Base-by-base conservation (phyloP, 2,797 vertebrate genomes). In the Catharus ustulatus region DNA sequence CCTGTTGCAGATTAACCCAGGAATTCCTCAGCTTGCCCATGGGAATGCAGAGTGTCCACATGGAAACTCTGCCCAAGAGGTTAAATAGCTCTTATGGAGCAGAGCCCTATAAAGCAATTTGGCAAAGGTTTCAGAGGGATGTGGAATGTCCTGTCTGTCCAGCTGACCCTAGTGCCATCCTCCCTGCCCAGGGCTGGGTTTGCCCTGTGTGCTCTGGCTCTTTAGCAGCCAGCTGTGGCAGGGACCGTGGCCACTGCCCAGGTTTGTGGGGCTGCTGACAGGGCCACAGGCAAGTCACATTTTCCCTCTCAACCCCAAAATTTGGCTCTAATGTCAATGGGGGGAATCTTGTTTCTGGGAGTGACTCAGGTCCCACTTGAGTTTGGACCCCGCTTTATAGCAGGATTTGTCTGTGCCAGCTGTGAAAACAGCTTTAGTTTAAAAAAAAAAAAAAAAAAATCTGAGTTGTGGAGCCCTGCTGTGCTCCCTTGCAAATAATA, bases 281-380 rank as follows among this genome's bases (percentile, higher is more conserved):
- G 29, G 11, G 36, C 64, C 1, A 1, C 0, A 9, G 7, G 23
- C 22, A 69, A 42, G 30, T 38, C 69, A 23, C 0, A 0, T 46
- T 89, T 87, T 84, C 48, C 36, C 13, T 59, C 55, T 84, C 4
- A 4, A 57, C 24, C 27, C 36, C n/a, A 2, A 67, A 38, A 84
- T 79, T 63, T 45, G 42, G 21, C 64, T 85, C 13, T 38, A 9
- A 36, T 78, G 43, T 68, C 0, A 0, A 2, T 2, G 4, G 3
- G 16, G 13, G 3, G 4, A 38, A 10, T 64, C 38, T 42, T 36
- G 46, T 42, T 78, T 54, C 58, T 84, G 57, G 13, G 21, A 10
- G 19, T 29, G 48, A 63, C 38, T 84, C 3, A 0, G 16, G 29
- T 86, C 40, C 11, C 1, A 18, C 4, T 20, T 24, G 51, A 11